Base-by-base conservation (phyloP, 2,888 invertebrate genomes). In the Boloria selene region DNA sequence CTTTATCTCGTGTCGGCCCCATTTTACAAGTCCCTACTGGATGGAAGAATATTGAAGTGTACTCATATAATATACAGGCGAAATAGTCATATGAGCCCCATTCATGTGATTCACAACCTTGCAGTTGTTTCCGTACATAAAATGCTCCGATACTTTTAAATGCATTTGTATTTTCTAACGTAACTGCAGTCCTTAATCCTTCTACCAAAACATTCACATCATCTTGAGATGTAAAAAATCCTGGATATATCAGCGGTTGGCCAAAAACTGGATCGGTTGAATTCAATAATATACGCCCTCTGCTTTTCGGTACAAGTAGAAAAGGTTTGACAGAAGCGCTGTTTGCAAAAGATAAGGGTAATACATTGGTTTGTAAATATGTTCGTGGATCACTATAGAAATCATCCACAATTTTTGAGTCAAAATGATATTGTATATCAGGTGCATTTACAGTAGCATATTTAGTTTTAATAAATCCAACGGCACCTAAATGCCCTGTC, bases 191-290 rank as follows among this genome's bases (percentile, higher is more conserved):
- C 71, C 93, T 93, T 38, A 94, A 85, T 0, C 94, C 95, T 74
- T 93, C 93, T 16, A 95, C 82, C 73, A 96, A 89, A 13, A 92
- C 87, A 56, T 93, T 87, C 6, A 95, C 72, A 77, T 97, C 96
- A 59, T 94, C 90, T 73, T 93, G 88, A n/a, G 93, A 93, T 0
- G 93, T 93, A 65, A 95, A 95, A 64, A 94, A 95, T 72, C 94
- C 94, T 0, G 97, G 94, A 76, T 95, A 95, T 71, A 97, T 95
- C 63, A 95, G 82, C 0, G 97, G 97, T 58, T 93, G 92, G 0
- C 96, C 95, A 78, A 93, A 94, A 61, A 94, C 78, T 0, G 97
- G 97, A 86, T 97, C 94, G 0, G 94, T 94, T 0, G 93, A 86
- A 74, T 95, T 95, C 1, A 97, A 83, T 66, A 90, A 76, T 14